Evolutionary conservation across 2,888 invertebrate genomes (phyloP).

Genomic region (Trissonchulus latispiculum): DNA sequence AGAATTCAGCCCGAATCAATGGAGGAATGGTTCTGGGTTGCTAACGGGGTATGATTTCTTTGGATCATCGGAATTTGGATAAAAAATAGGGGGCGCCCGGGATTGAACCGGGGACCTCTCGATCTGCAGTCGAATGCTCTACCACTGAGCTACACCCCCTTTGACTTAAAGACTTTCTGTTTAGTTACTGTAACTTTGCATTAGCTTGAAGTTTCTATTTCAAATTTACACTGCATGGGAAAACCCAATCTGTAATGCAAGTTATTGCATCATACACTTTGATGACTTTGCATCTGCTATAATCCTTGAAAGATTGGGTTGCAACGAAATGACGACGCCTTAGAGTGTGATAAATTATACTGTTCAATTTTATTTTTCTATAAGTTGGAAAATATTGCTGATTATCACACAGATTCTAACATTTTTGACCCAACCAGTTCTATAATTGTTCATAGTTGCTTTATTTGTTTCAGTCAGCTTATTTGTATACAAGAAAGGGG

Average conservation of each 20-base stretch:
- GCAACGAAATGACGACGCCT: no score
- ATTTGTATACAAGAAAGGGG: not conserved
- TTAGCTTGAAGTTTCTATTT: constrained; percentile 41
- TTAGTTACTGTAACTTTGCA: no score
- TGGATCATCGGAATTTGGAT: no score
- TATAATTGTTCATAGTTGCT: not conserved
- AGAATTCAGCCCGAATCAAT: constrained; percentile 11
- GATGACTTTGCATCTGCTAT: not conserved
- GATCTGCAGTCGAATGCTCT: constrained; percentile 42
- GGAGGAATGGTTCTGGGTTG: constrained; percentile 3
- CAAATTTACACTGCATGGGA: constrained; percentile 36
- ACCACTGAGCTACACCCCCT: constrained; percentile 40
- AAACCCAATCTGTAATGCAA: not conserved
- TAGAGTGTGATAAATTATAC: no score
- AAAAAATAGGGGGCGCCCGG: constrained; percentile 38
- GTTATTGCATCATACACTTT: not conserved
- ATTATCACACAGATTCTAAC: no score
- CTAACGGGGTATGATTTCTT: constrained; percentile 6
- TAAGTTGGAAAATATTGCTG: no score
- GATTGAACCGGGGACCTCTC: constrained; percentile 40
- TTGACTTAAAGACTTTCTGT: no score
- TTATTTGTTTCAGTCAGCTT: constrained; percentile 5
- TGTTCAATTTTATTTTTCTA: no score
- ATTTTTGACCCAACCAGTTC: no score
- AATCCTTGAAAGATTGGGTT: no score